Base-by-base conservation (phyloP, 2,888 invertebrate genomes). In the Auanema freiburgensis region DNA sequence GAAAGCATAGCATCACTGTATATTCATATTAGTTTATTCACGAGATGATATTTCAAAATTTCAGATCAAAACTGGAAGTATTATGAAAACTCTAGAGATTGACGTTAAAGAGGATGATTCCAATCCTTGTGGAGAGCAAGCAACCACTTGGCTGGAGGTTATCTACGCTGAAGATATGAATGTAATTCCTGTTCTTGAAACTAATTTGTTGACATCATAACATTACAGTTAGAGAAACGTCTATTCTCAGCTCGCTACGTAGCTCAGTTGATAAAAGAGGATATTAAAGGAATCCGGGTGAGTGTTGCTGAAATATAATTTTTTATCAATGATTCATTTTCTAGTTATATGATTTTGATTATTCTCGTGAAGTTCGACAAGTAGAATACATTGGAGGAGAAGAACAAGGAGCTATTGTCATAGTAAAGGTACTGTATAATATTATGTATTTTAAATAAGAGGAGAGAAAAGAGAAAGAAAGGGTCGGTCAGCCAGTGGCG, bases 1-100 rank as follows among this genome's bases (percentile, higher is more conserved):
- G 91, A 57, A 86, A 88, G 55, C 87, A 90, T 82, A 88, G 88
- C 69, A 74, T 86, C 25, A 80, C 84, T 65, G 84, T 86, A 33
- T n/a, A 16, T 53, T n/a, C 2, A 50, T 23, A 16, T 1, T 50
- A 23, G 1, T 18, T 3, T 53, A 33, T 24, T 53, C 11, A 16
- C n/a, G 12, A 16, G 2, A 53, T 53, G 53, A 5, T 12, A n/a
- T 24, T 1, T n/a, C 18, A 16, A 46, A 5, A 52, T 52, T 52
- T 5, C 11, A 52, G 52, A 52, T 52, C 12, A 52, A 18, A 52
- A 52, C 33, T 25, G 52, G 52, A 18, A n/a, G 18, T 23, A 23
- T 25, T 23, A n/a, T 16, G n/a, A n/a, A 40, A n/a, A 55, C 16
- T 0, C 40, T 63, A 55, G 59, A 65, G 12, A 23, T 71, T 11